A percentile compares a stretch with the other conserved stretches of the same genome.
Evolutionary conservation across 2,888 invertebrate genomes (phyloP).

Genomic region (Cryptocephalus moraei): DNA sequence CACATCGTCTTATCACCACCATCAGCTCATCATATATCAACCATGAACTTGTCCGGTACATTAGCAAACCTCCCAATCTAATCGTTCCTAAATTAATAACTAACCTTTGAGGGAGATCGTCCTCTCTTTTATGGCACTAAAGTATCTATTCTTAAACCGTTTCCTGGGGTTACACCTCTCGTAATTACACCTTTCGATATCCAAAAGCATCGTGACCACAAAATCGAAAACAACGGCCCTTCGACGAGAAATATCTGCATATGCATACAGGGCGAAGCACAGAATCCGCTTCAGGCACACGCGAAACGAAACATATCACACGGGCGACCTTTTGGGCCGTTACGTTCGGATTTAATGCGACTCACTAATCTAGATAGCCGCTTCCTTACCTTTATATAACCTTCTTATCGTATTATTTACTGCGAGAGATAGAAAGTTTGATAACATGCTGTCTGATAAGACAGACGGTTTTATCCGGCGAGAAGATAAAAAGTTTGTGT

Average conservation of each 20-base stretch:
- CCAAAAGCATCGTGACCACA: background rate
- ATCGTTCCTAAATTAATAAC: too few species aligned
- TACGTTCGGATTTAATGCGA: too few species aligned
- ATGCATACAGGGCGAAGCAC: too few species aligned
- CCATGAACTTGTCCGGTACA: too few species aligned
- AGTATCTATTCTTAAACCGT: background rate
- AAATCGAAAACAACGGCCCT: background rate
- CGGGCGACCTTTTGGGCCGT: too few species aligned
- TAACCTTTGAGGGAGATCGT: too few species aligned
- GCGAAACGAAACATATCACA: too few species aligned
- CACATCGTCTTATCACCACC: too few species aligned
- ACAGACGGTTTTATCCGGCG: background rate
- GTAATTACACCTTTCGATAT: background rate
- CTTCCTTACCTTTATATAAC: slow-evolving; percentile 16
- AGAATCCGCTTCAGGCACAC: too few species aligned
- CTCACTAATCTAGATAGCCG: slow-evolving; percentile 8
- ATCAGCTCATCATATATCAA: too few species aligned
- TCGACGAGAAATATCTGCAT: background rate
- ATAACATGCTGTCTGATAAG: background rate
- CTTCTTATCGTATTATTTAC: slow-evolving; percentile 14
- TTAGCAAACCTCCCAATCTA: too few species aligned
- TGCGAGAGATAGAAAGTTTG: background rate
- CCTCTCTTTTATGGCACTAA: background rate
- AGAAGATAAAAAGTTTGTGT: background rate
- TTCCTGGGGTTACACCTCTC: background rate